Percentiles rank a stretch among this genome's conserved stretches.
Evolutionary conservation across 2,888 invertebrate species (phyloP).

Genomic region (Desoria tigrina): DNA sequence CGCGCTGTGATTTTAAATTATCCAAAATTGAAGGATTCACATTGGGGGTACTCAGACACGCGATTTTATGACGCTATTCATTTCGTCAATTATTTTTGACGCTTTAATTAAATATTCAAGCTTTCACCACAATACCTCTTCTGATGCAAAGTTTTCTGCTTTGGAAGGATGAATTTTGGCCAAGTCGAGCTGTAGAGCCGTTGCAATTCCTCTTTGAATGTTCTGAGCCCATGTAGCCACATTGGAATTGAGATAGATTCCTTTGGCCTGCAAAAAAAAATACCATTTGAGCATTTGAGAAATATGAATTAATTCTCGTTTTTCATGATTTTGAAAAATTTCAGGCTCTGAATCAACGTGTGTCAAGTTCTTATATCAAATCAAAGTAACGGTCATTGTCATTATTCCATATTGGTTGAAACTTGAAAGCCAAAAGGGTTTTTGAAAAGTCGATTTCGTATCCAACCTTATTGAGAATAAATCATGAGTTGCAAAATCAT

Average conservation of each 20-base stretch:
- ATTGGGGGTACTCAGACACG: too few relatives aligned
- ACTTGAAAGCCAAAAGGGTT: too few relatives aligned
- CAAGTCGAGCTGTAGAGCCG: conserved; percentile 45
- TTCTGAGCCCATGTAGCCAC: conserved; percentile 50
- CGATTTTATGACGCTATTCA: background rate
- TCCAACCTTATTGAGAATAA: background rate
- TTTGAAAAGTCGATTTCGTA: background rate
- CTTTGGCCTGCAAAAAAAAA: conserved; percentile 39
- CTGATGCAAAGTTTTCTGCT: conserved; percentile 29
- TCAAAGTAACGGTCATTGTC: background rate
- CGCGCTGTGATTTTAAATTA: too few relatives aligned
- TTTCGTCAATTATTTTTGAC: too few relatives aligned
- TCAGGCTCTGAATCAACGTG: too few relatives aligned
- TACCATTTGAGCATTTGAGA: too few relatives aligned
- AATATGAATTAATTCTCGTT: background rate
- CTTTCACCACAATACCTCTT: conserved; percentile 43
- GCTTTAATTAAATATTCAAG: background rate
- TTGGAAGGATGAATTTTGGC: conserved; percentile 27
- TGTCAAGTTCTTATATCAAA: background rate
- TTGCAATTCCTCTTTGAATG: conserved; percentile 50
- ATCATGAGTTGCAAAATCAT: conserved; percentile 14
- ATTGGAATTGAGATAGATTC: conserved; percentile 40
- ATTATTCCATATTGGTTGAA: too few relatives aligned
- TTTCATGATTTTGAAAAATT: too few relatives aligned
- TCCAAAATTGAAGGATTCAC: too few relatives aligned